Evolutionary conservation across 2,113 vertebrate genomes (phyloP), one percentile per base, ranked within the genome.

Genomic region (Brachyistius frenatus): DNA sequence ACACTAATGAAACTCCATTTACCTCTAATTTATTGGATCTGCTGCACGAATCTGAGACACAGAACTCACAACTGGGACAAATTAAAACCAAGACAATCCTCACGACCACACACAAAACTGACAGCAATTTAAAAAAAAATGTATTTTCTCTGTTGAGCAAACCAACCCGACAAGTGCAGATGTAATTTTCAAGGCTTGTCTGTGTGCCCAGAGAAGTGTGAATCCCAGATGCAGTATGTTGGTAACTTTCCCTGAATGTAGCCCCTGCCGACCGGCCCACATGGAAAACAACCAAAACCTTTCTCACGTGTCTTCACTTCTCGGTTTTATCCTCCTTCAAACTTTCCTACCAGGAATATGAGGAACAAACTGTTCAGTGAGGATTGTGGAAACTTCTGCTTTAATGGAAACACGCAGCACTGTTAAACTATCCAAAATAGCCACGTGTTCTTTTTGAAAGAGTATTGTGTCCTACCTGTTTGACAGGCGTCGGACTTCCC

Each of bases 401-500:
- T 62, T 8, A n/a, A 66, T 39, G 58, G 58, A 68, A 75, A 78
- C 44, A 13, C 16, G 14, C 16, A 36, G 7, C 10, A 16, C 14
- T 15, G 46, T 16, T 32, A 15, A 10, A 75, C 49, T 15, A 30
- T 5, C 39, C 39, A 41, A 2, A 41, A 41, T 10, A 13, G 41
- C 41, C 6, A 11, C 41, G 3, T 44, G 41, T 13, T 44, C 41
- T 13, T 44, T 44, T 44, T 11, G 23, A 23, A 44, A 44, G 41
- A 44, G 9, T 3, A 16, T 33, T 73, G 16, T 16, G 15, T 52
- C 49, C n/a, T 23, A 7, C 1, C 1, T 52, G 11, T 76, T 66
- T 15, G 3, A 49, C 77, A 99, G 97, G 89, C 78, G 0, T 97
- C 97, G 0, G 95, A 97, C 56, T 97, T 96, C 75, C 97, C 97